phyloP scores from a whole-genome alignment of 2,888 invertebrate species.

The Tanytarsus gracilentus region DNA sequence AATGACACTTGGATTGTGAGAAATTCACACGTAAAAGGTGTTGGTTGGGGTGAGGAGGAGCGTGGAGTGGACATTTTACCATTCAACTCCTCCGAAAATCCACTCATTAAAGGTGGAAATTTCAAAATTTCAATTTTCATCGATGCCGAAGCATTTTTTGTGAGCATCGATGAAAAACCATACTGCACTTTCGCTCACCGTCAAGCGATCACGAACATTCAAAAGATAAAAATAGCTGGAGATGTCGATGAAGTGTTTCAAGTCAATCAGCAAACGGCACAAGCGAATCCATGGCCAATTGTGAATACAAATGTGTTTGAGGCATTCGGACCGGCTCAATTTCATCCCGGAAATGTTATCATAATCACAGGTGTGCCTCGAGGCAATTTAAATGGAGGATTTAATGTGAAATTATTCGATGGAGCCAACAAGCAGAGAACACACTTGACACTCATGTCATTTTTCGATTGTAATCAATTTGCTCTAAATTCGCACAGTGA shows the following conservation, averaged over 20 bases:
- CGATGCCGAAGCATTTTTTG: background rate
- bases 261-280: background rate
- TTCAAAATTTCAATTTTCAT: constrained; percentile 2
- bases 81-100: background rate
- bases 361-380: background rate
- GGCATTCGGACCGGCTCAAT: no score
- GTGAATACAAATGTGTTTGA: background rate
- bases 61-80: background rate
- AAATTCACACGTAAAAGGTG: background rate
- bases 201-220: background rate
- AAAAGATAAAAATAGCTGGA: background rate
- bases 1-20: background rate
- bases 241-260: background rate
- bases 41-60: background rate
- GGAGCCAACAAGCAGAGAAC: background rate
- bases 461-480: background rate
- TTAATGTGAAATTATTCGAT: background rate
- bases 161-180: background rate
- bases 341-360: no score
- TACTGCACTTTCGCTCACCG: background rate
- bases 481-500: background rate
- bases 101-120: background rate
- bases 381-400: background rate
- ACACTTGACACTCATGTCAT: background rate
- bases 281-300: no score